Evolutionary conservation across 2,888 invertebrate genomes (phyloP).

Genomic region (Amiota mariae): DNA sequence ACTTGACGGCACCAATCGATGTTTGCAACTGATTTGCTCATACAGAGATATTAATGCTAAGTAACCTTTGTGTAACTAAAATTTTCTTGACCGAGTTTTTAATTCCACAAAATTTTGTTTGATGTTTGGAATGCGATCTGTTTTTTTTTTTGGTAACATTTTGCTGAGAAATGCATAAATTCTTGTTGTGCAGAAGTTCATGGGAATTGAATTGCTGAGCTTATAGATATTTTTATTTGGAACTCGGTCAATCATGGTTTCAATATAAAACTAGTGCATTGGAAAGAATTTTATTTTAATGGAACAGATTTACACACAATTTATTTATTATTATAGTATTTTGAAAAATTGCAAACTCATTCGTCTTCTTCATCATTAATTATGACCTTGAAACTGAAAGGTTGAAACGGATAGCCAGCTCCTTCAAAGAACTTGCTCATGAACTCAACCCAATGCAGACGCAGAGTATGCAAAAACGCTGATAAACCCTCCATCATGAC

Average conservation of each 20-base stretch:
- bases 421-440: constrained; percentile 95
- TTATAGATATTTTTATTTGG: not conserved
- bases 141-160: constrained; percentile 44
- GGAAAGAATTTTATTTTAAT: not conserved
- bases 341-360: constrained; percentile 36
- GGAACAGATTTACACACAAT: not conserved
- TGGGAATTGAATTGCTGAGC: constrained; percentile 1
- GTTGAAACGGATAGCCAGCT: constrained; percentile 85
- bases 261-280: not conserved
- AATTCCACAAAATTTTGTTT: constrained; percentile 40
- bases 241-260: not conserved
- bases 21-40: constrained; percentile 47
- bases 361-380: constrained; percentile 77
- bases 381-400: constrained; percentile 87
- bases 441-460: constrained; percentile 98
- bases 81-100: constrained; percentile 30
- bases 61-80: constrained; percentile 47
- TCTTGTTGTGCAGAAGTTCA: constrained; percentile 12
- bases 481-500: constrained; percentile 99
- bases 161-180: constrained; percentile 59
- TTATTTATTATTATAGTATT: not conserved
- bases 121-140: not conserved
- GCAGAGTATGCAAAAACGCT: constrained; percentile 97
- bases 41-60: constrained; percentile 40
- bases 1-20: not conserved